Evolutionary conservation across 2,888 invertebrate species (phyloP), one percentile per base, ranked within the genome.

Genomic region (Sicus ferrugineus): DNA sequence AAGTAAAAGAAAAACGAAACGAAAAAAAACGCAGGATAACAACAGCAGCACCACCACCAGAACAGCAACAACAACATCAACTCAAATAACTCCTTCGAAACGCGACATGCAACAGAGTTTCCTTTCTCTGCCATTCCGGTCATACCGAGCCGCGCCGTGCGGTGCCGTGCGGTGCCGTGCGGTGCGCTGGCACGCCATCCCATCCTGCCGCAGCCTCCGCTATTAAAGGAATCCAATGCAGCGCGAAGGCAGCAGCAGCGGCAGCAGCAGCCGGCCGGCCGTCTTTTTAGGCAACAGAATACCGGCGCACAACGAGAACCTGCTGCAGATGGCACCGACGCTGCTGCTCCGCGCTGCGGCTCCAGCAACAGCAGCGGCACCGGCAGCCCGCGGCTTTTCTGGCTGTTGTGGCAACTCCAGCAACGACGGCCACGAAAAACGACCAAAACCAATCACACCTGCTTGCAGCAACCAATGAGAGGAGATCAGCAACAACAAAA

Each of bases 371-470:
- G 46, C 46, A 46, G 46, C 14, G 26, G 21, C 16, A 23, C 23
- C 28, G n/a, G 30, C 48, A 64, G 66, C 66, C 54, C 26, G 54
- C 66, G 34, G 56, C 66, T 42, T 38, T 54, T 34, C 28, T 56
- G 42, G 31, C 14, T 48, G 58, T 16, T 42, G 65, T 38, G 19
- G 30, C 48, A 48, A 19, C 30, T 26, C 7, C 42, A 42, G 1
- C 26, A 56, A 23, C 56, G 66, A 42, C 42, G n/a, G n/a, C 26
- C 23, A 56, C 56, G 66, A 56, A 48, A 54, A 56, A n/a, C 16
- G n/a, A 50, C 26, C 48, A 61, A 66, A 72, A 69, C 50, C 61
- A 59, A 50, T 70, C 65, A 67, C 74, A 74, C 74, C 74, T 74
- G 74, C 72, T 71, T 70, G 54, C 65, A 59, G 21, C 50, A 30